Conservation (phyloP, 2,113 vertebrate genomes). For the Phainopepla nitens region DNA sequence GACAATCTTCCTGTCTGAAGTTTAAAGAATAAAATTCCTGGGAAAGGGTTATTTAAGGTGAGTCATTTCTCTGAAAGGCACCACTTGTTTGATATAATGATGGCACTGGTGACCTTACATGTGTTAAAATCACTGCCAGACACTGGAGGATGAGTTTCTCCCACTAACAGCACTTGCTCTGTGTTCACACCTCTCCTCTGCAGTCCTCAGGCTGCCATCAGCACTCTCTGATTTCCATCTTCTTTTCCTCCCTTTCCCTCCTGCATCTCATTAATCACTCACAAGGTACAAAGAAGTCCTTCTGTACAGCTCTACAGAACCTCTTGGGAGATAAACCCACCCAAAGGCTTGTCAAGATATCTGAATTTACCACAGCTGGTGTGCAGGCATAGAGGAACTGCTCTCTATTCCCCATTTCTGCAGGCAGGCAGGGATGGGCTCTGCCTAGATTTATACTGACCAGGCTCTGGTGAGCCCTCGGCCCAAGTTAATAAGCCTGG, state of each 20-base stretch:
- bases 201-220: neutral
- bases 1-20: neutral
- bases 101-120: neutral
- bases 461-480: accelerated
- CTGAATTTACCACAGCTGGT: neutral
- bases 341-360: neutral
- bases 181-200: constrained; percentile 9
- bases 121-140: neutral
- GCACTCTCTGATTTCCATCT: neutral
- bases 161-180: neutral
- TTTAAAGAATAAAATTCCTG: neutral
- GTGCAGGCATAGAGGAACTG: neutral
- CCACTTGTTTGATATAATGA: neutral
- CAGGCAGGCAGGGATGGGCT: neutral
- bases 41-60: neutral
- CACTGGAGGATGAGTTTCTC: neutral
- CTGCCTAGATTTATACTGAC: neutral
- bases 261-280: neutral
- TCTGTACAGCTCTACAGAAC: neutral
- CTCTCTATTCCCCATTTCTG: neutral
- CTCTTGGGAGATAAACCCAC: neutral
- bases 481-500: neutral
- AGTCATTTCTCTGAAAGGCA: neutral
- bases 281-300: neutral
- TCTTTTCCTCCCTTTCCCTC: neutral